phyloP scores from a whole-genome alignment of 2,888 invertebrate species.

The Ormyrus rosae region DNA sequence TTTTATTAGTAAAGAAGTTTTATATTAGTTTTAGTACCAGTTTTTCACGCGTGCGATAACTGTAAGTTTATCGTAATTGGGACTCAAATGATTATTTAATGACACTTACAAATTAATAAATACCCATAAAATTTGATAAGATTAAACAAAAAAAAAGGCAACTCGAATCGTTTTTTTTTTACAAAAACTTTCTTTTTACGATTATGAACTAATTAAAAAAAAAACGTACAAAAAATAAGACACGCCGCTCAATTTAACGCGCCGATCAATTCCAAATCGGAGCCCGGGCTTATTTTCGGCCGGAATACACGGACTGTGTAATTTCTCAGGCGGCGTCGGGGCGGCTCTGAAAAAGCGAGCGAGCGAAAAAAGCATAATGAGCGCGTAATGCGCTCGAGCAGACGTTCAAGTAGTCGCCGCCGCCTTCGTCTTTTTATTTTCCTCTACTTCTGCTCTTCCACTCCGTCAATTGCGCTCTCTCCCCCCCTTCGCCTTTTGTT shows the following conservation, averaged over 20 bases:
- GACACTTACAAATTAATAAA: no score
- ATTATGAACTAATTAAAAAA: constrained; percentile 2
- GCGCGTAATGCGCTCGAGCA: constrained; percentile 57
- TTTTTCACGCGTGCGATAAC: no score
- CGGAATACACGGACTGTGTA: constrained; percentile 7
- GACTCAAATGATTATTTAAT: no score
- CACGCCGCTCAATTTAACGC: no score
- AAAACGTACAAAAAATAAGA: not conserved
- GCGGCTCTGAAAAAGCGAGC: not conserved
- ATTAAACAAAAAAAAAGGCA: no score
- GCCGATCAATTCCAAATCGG: no score
- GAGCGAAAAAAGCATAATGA: constrained; percentile 45
- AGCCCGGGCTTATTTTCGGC: not conserved
- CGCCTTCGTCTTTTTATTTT: not conserved
- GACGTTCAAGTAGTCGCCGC: constrained; percentile 15
- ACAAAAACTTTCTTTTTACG: no score
- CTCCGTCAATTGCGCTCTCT: constrained; percentile 14
- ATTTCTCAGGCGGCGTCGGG: constrained; percentile 28
- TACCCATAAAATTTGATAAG: no score
- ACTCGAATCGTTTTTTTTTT: no score
- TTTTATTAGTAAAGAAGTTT: no score
- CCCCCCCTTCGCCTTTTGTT: not conserved
- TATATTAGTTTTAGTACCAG: no score
- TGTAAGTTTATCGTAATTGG: no score
- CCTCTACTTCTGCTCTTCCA: not conserved